Evolutionary conservation across 2,888 invertebrate genomes (phyloP).

Genomic region (Lepidochitona cinerea): DNA sequence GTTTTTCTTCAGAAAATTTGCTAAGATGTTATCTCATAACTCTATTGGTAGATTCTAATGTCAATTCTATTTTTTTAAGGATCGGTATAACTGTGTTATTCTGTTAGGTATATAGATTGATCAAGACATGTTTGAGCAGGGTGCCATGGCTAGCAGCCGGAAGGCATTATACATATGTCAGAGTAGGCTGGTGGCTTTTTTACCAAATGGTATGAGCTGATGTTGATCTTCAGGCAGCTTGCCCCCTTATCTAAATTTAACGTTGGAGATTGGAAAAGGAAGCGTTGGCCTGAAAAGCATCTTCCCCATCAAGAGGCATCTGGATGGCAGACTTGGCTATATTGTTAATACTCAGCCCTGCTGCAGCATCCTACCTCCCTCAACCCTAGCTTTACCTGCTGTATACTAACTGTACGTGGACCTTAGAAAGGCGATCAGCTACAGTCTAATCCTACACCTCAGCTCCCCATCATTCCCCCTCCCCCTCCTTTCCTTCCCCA

Average conservation of each 20-base stretch:
- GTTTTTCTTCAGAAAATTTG: too few relatives aligned
- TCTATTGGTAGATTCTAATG: too few relatives aligned
- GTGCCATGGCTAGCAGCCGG: background rate
- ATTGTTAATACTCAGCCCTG: background rate
- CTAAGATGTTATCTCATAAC: too few relatives aligned
- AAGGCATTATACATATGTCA: background rate
- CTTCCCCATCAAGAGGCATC: background rate
- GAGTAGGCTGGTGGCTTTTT: background rate
- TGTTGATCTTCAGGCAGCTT: background rate
- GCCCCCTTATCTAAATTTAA: background rate
- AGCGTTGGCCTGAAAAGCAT: background rate
- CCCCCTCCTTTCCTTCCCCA: too few relatives aligned
- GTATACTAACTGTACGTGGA: background rate
- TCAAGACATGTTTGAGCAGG: background rate
- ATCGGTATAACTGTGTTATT: too few relatives aligned
- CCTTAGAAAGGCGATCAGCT: background rate
- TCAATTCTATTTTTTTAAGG: too few relatives aligned
- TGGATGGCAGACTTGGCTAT: background rate
- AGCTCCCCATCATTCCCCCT: too few relatives aligned
- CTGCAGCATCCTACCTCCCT: too few relatives aligned
- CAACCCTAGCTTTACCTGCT: background rate
- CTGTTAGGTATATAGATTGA: too few relatives aligned
- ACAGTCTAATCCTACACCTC: too few relatives aligned
- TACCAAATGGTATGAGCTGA: background rate
- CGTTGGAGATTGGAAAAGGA: background rate